Evolutionary conservation across 2,888 invertebrate species (phyloP).

Genomic region (Lamproptera curius): DNA sequence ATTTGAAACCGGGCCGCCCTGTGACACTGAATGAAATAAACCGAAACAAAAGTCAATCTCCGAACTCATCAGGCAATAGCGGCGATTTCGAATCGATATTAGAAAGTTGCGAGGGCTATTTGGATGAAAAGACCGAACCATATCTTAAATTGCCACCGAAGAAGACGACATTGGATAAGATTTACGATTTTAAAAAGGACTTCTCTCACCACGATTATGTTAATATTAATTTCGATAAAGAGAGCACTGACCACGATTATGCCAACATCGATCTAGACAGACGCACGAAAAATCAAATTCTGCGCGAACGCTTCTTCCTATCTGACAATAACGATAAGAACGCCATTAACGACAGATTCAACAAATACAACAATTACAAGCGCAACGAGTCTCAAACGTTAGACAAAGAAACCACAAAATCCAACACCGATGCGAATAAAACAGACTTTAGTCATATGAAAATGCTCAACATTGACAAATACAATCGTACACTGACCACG

Average conservation of each 20-base stretch:
- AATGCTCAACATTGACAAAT: slow-evolving; percentile 58
- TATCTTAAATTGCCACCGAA: slow-evolving; percentile 53
- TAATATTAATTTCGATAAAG: slow-evolving; percentile 48
- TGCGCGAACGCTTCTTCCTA: slow-evolving; percentile 58
- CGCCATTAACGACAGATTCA: slow-evolving; percentile 53
- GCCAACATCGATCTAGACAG: slow-evolving; percentile 36
- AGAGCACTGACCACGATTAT: slow-evolving; percentile 28
- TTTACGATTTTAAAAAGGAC: slow-evolving; percentile 67
- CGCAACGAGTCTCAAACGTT: slow-evolving; percentile 71
- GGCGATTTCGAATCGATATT: slow-evolving; percentile 44
- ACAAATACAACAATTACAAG: slow-evolving; percentile 47
- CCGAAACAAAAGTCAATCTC: slow-evolving; percentile 26
- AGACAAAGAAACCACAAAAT: slow-evolving; percentile 57
- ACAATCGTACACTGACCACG: slow-evolving; percentile 63
- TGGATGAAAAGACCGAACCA: slow-evolving; percentile 29
- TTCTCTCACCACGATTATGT: slow-evolving; percentile 61
- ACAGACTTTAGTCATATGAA: slow-evolving; percentile 65
- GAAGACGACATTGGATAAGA: slow-evolving; percentile 60
- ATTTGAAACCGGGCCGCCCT: slow-evolving; percentile 32
- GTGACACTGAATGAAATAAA: slow-evolving; percentile 35
- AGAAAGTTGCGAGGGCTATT: slow-evolving; percentile 46
- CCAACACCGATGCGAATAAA: slow-evolving; percentile 58
- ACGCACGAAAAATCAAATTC: slow-evolving; percentile 54
- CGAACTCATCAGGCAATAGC: slow-evolving; percentile 22
- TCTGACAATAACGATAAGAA: slow-evolving; percentile 52